Evolutionary conservation across 2,113 vertebrate species (phyloP).

Genomic region (Ameiurus melas): DNA sequence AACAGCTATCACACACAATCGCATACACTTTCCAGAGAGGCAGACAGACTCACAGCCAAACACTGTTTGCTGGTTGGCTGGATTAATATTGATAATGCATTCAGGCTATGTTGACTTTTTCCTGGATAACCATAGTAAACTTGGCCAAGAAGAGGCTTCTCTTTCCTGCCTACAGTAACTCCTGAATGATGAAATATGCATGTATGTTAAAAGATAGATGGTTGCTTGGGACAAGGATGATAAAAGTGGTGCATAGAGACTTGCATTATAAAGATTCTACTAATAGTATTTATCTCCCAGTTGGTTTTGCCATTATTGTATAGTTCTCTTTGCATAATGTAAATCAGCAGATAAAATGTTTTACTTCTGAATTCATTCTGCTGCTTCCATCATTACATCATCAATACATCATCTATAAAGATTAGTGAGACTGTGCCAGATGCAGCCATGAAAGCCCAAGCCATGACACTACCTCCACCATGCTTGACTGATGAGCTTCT

Average conservation of each 20-base stretch:
- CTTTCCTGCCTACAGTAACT: background rate
- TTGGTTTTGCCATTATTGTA: background rate
- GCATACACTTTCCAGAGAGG: background rate
- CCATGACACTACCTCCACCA: too few species aligned
- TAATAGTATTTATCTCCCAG: background rate
- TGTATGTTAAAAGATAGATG: background rate
- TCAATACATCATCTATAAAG: too few species aligned
- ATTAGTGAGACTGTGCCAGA: too few species aligned
- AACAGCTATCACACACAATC: slow-evolving; percentile 24
- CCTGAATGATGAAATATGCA: background rate
- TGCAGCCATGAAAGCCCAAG: too few species aligned
- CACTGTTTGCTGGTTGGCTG: background rate
- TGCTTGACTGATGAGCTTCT: too few species aligned
- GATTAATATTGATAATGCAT: slow-evolving; percentile 38
- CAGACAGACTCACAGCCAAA: background rate
- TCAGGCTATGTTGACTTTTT: background rate
- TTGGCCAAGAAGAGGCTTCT: background rate
- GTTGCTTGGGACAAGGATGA: background rate
- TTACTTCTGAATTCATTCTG: too few species aligned
- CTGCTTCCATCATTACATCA: too few species aligned
- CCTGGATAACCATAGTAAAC: background rate
- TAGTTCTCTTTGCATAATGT: background rate
- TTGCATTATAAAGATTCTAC: background rate
- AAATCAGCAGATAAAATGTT: too few species aligned
- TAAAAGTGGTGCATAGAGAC: background rate